Conservation (phyloP, 2,113 vertebrate species). For the Isurus oxyrinchus region DNA sequence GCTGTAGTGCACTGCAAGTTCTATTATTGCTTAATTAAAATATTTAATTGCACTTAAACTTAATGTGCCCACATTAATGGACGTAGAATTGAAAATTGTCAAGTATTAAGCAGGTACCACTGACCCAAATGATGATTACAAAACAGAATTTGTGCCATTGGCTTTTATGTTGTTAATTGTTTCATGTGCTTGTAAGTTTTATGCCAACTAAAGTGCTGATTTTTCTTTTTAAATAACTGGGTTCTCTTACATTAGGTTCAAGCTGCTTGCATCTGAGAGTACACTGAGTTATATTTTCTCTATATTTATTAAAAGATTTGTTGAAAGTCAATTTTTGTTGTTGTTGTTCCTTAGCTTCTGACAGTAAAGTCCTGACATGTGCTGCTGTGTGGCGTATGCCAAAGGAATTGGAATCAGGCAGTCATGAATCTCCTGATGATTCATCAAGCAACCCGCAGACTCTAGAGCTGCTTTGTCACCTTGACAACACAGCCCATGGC, state of each 20-base stretch:
- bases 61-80: neutral
- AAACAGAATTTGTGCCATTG: neutral
- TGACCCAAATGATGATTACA: neutral
- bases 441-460: constrained; percentile 85
- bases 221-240: constrained; percentile 1
- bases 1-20: neutral
- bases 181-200: neutral
- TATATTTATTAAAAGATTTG: constrained; percentile 46
- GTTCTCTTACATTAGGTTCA: neutral
- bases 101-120: neutral
- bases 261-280: neutral
- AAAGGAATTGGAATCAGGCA: constrained; percentile 83
- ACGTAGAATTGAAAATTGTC: neutral
- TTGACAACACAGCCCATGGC: constrained; percentile 78
- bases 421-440: constrained; percentile 92
- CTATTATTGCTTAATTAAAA: neutral
- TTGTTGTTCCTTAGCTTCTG: constrained; percentile 68
- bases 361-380: constrained; percentile 83
- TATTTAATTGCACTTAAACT: neutral
- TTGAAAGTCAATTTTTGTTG: constrained; percentile 49
- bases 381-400: constrained; percentile 97
- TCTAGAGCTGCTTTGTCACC: constrained; percentile 96
- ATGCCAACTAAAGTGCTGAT: neutral
- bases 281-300: neutral
- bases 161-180: neutral